Base-by-base conservation (phyloP, 2,113 vertebrate genomes). In the Camelus bactrianus region DNA sequence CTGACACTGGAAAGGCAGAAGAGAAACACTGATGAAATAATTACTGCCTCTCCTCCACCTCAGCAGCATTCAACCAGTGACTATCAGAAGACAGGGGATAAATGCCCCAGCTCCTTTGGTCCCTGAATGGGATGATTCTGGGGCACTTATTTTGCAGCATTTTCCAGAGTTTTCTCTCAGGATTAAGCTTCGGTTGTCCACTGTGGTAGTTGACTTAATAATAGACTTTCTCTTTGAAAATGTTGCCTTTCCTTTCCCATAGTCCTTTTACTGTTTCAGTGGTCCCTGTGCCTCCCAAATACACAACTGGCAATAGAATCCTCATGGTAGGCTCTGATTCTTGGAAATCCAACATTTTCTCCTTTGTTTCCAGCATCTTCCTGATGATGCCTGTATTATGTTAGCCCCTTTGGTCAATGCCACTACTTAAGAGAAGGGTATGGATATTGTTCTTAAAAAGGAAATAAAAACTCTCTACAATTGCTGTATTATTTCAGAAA, bases 401-500 rank as follows among this genome's bases (percentile, higher is more conserved):
- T 70, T 81, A 60, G 58, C 22, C 50, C 17, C 17, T 91, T 91
- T 91, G 72, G 65, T 91, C 86, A 95, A 70, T 91, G n/a, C 5
- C 46, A 64, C 50, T 85, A 67, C 60, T 89, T 94, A 16, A 82
- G n/a, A 72, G 12, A 80, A 52, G 58, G 79, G 42, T 89, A 38
- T 73, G 60, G 9, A 26, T 64, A 93, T 94, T 76, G 6, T 70
- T 87, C 32, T 96, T 91, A 48, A 73, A 91, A 91, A 82, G 22
- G 69, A 84, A 76, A 54, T 28, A 58, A 90, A 82, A 92, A 52
- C 6, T 82, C 56, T 92, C 16, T 85, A 16, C 46, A 87, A 48
- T 28, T 91, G 54, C 15, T 69, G 35, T 83, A 85, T 77, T 84
- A 32, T 92, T 97, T 94, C 38, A 86, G n/a, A 94, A 92, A 67